phyloP scores from a whole-genome alignment of 2,888 invertebrate species.

The Coronaproctus castanopsis region DNA sequence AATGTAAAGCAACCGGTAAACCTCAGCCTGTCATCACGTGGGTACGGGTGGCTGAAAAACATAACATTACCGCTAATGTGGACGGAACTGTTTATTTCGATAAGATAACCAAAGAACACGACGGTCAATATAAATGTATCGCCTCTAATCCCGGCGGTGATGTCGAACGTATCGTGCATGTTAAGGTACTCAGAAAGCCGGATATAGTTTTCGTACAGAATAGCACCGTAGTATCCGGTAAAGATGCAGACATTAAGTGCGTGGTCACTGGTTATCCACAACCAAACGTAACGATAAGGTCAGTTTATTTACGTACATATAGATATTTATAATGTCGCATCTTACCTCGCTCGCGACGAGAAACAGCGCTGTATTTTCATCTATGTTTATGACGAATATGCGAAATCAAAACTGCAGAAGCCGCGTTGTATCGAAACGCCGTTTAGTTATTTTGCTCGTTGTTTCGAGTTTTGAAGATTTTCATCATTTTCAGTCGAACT shows the following conservation, averaged over 20 bases:
- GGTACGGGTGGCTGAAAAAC: slow-evolving; percentile 52
- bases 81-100: slow-evolving; percentile 38
- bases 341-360: too few species aligned
- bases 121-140: slow-evolving; percentile 57
- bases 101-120: slow-evolving; percentile 43
- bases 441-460: too few species aligned
- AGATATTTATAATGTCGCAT: too few species aligned
- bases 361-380: too few species aligned
- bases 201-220: slow-evolving; percentile 58
- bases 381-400: too few species aligned
- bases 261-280: slow-evolving; percentile 61
- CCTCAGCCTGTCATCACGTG: slow-evolving; percentile 65
- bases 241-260: slow-evolving; percentile 47
- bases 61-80: slow-evolving; percentile 35
- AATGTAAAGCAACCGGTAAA: slow-evolving; percentile 62
- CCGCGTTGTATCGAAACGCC: too few species aligned
- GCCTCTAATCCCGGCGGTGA: slow-evolving; percentile 61
- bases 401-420: too few species aligned
- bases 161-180: slow-evolving; percentile 42
- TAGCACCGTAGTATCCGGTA: slow-evolving; percentile 40
- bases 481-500: too few species aligned
- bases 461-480: too few species aligned
- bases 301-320: not conserved
- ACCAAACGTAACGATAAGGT: slow-evolving; percentile 35
- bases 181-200: slow-evolving; percentile 55